Base-by-base conservation (phyloP, 92 coral and sea anemone species). In the Epizoanthus rinbou region DNA sequence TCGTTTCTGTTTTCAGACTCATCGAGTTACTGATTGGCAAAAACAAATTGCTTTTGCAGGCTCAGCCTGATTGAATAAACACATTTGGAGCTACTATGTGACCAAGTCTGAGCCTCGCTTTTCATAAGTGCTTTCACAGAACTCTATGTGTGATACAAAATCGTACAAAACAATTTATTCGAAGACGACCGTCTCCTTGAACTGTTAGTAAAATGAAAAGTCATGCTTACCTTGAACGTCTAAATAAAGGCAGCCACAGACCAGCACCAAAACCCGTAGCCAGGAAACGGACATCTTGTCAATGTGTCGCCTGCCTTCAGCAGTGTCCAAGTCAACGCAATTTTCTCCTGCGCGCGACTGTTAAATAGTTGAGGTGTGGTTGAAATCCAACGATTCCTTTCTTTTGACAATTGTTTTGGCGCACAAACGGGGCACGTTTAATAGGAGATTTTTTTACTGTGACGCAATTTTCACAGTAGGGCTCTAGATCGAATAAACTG, bases 341-440 rank as follows among this genome's bases (percentile, higher is more conserved):
- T 22, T 31, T 24, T 6, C 35, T 74, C 22, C 25, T 23, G 47
- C 80, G 65, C 15, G 64, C 23, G 31, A 18, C 65, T 56, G 80
- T 19, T 74, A 74, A 74, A 23, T 39, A 56, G 80, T 15, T 62
- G 35, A 74, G 80, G 80, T 64, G 80, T 74, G 80, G 80, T 74
- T 56, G 64, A 54, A 74, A 74, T 56, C 80, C 80, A 74, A 43
- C 28, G 56, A 74, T 74, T 74, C 80, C 80, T 53, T 74, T 54
- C 24, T 33, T 31, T 54, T 8, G 57, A n/a, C 59, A 74, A 56
- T 74, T 56, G 64, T 64, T 45, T 50, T 50, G 54, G 14, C 54
- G 54, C 3, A 50, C 16, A 43, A 43, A 43, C 41, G 60, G 18
- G 28, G 63, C 64, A 53, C 79, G 79, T 74, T n/a, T n/a, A n/a